Evolutionary conservation across 2,113 vertebrate species (phyloP).

Genomic region (Chauna torquata): DNA sequence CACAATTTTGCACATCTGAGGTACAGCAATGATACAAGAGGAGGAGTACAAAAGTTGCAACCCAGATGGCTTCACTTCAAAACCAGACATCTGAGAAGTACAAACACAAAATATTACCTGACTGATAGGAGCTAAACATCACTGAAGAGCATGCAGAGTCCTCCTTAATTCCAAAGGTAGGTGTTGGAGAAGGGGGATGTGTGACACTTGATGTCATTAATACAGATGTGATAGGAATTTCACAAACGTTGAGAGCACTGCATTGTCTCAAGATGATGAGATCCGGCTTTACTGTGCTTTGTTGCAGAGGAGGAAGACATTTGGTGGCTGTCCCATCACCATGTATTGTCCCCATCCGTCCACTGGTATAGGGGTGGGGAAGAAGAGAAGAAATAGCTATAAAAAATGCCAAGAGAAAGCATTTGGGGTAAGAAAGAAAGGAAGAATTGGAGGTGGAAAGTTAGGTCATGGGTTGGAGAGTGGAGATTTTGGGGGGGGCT

Average conservation of each 20-base stretch:
- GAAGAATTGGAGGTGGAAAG: neutral
- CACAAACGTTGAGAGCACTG: rapidly evolving
- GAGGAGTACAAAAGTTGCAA: neutral
- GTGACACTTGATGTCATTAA: neutral
- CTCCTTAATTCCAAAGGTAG: neutral
- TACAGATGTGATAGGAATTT: neutral
- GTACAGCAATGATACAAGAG: neutral
- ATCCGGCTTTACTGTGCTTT: neutral
- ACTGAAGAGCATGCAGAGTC: neutral
- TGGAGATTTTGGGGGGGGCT: neutral
- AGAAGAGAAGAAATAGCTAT: neutral
- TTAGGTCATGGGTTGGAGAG: neutral
- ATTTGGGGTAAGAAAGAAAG: neutral
- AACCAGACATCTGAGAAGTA: neutral
- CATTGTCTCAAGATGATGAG: neutral
- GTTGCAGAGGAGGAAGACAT: neutral
- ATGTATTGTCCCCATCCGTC: neutral
- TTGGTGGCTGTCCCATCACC: neutral
- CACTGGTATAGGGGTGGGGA: rapidly evolving
- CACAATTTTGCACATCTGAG: neutral
- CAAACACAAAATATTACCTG: neutral
- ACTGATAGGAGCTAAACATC: neutral
- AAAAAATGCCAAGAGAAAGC: neutral
- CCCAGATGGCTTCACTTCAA: neutral
- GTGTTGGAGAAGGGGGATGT: neutral